phyloP scores from a whole-genome alignment of 1,140 invertebrate species.

The Phymorhynchus buccinoides region DNA sequence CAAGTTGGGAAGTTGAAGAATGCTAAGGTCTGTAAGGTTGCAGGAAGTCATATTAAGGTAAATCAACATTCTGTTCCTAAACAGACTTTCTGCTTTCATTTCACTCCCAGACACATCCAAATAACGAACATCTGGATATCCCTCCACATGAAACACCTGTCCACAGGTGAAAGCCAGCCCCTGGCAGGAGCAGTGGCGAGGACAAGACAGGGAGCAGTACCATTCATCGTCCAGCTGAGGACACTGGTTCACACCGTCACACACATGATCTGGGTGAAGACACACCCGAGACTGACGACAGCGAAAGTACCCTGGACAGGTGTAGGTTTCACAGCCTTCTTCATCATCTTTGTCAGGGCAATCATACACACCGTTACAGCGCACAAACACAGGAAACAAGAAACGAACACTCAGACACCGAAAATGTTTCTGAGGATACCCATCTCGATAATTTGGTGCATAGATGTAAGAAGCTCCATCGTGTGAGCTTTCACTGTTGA shows the following conservation, averaged over 20 bases:
- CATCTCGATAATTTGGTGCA: too few species aligned
- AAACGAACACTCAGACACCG: not conserved
- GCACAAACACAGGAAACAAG: conserved; percentile 8
- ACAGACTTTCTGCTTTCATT: not conserved
- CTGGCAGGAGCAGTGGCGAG: not conserved
- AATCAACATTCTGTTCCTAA: too few species aligned
- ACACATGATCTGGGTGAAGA: conserved; percentile 1
- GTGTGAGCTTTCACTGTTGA: too few species aligned
- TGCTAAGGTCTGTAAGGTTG: too few species aligned
- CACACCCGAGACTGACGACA: conserved; percentile 31
- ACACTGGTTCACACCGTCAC: not conserved
- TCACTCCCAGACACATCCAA: not conserved
- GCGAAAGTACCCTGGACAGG: conserved; percentile 38
- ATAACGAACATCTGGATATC: not conserved
- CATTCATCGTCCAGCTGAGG: conserved; percentile 14
- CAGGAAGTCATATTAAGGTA: too few species aligned
- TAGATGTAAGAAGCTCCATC: too few species aligned
- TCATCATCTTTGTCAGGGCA: conserved; percentile 18
- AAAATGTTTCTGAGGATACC: too few species aligned
- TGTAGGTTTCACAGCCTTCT: not conserved
- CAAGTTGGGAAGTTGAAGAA: not conserved
- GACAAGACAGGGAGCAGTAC: not conserved
- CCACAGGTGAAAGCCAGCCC: not conserved
- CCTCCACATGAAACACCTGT: not conserved
- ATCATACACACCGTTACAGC: conserved; percentile 31